These are phyloP conservation scores for Globia sparganii DNA, from an alignment of 2,888 invertebrate genomes.

Conservation along the genomic window DNA sequence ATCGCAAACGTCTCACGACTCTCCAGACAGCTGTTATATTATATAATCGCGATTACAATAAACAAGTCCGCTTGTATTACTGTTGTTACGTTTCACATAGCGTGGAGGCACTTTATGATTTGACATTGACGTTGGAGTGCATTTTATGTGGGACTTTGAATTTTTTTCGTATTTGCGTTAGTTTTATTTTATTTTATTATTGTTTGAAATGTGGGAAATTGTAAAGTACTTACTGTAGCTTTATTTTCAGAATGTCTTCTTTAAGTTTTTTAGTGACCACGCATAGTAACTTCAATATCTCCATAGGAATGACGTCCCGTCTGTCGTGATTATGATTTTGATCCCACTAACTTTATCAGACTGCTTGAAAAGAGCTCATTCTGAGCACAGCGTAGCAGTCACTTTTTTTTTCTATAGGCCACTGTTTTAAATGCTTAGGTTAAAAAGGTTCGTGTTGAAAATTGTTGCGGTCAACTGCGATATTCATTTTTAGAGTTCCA, in stretches of 20 bases:
- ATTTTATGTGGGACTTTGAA: not conserved
- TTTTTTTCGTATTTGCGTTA: not conserved
- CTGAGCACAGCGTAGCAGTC: not conserved
- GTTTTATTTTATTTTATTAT: not conserved
- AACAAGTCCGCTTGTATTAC: constrained; percentile 53
- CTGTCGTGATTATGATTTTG: not conserved
- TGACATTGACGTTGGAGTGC: not conserved
- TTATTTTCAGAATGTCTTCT: not conserved
- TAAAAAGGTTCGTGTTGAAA: not conserved
- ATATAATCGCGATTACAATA: constrained; percentile 66
- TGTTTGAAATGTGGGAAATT: not conserved
- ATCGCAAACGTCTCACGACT: constrained; percentile 55
- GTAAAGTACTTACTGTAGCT: not conserved
- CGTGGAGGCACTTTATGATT: constrained; percentile 53
- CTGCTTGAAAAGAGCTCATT: not conserved
- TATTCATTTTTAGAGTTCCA: not conserved
- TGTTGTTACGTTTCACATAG: constrained; percentile 38
- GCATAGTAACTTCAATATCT: not conserved
- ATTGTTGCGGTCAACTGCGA: not conserved
- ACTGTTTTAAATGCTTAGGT: not conserved
- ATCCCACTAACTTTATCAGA: not conserved
- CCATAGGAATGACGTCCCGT: not conserved
- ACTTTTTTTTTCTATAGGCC: not conserved
- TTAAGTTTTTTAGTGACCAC: not conserved
- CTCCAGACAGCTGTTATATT: constrained; percentile 56